Base-by-base conservation (phyloP, 2,888 invertebrate genomes). In the Omphaloscelis lunosa region DNA sequence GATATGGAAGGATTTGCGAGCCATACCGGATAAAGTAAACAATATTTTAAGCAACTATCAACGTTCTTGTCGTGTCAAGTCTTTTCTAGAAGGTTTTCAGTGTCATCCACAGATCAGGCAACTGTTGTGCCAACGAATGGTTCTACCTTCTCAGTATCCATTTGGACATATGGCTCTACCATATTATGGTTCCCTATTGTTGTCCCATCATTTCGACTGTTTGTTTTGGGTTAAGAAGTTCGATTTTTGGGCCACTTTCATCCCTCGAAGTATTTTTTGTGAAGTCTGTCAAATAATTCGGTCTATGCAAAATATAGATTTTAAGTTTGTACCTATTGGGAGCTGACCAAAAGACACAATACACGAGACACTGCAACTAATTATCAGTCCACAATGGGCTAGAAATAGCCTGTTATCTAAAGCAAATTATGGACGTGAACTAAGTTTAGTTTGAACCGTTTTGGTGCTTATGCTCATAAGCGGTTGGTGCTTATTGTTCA, bases 351-450 rank as follows among this genome's bases (percentile, higher is more conserved):
- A 74, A 63, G 15, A 15, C 12, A 17, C 45, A 45, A 68, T 9
- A 39, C 29, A 34, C 23, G 12, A 58, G 39, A 59, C 58, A 61
- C 7, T 45, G 23, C 23, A 15, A 45, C 9, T 72, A 79, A 73
- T 78, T 79, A 79, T 79, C 58, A 1, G 34, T 34, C 20, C 4
- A 63, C 68, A 75, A 63, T 81, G 0, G 15, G 5, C 53, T 59
- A 51, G 80, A 80, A 69, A 79, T 80, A 80, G 34, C 34, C 15
- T 15, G 41, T 53, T 79, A 75, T 74, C 34, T 65, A 3, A 58
- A 80, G 29, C 75, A 41, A 59, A 59, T 48, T 69, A 80, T 69
- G 51, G 45, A 20, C 34, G 53, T 66, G 45, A 29, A 41, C 29
- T 34, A 11, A 39, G 39, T 63, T 15, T 20, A 39, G 69, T 61